phyloP scores from a whole-genome alignment of 1,140 invertebrate genomes.

The Ylistrum balloti region DNA sequence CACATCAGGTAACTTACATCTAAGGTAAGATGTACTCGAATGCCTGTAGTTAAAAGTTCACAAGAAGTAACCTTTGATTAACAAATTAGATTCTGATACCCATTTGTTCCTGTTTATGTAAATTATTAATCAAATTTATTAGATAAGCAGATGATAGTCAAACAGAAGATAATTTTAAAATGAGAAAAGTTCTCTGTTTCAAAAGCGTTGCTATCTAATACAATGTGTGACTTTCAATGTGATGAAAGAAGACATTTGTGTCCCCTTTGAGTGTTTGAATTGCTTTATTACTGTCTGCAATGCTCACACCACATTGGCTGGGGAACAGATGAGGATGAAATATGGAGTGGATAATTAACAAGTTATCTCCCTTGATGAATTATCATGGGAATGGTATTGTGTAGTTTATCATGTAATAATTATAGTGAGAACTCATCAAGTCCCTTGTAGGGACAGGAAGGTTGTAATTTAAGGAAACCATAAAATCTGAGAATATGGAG shows the following conservation, averaged over 20 bases:
- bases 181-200: not conserved
- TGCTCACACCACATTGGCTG: not conserved
- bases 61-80: too few relatives aligned
- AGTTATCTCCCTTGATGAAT: constrained; percentile 15
- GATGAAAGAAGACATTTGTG: not conserved
- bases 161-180: not conserved
- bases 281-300: constrained; percentile 17
- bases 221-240: not conserved
- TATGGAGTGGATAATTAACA: constrained; percentile 34
- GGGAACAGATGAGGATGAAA: not conserved
- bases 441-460: not conserved
- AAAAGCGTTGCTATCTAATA: not conserved
- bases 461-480: not conserved
- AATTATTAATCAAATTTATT: too few relatives aligned
- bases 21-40: too few relatives aligned
- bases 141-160: not conserved
- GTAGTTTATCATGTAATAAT: constrained; percentile 1
- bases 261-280: constrained; percentile 1
- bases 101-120: too few relatives aligned
- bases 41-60: too few relatives aligned
- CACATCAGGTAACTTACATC: too few relatives aligned
- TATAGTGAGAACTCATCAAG: constrained; percentile 30
- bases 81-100: not conserved
- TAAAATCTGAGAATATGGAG: constrained; percentile 2
- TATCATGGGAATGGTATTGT: not conserved